phyloP scores from a whole-genome alignment of 1,140 invertebrate genomes.

The Drosophila pandora region DNA sequence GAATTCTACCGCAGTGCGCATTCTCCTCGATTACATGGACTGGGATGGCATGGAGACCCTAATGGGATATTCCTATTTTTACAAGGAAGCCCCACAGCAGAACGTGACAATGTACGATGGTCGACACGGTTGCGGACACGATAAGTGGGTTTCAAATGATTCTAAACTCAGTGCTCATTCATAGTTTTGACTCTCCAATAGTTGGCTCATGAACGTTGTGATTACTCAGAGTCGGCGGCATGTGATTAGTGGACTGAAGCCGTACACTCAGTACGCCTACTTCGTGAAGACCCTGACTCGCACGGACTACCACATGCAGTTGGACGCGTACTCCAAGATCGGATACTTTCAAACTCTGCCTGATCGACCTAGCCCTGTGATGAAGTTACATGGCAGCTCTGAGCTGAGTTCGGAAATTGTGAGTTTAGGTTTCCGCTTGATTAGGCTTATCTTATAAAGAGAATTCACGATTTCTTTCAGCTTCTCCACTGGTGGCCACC shows the following conservation, averaged over 20 bases:
- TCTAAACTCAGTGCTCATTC: neutral
- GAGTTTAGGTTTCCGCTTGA: conserved; percentile 5
- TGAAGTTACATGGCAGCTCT: conserved; percentile 47
- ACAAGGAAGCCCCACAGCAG: conserved; percentile 87
- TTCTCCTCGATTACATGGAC: conserved; percentile 87
- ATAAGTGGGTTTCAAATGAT: conserved; percentile 72
- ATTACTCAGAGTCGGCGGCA: conserved; percentile 69
- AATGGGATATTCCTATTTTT: conserved; percentile 91
- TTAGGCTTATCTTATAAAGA: neutral
- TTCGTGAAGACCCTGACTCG: conserved; percentile 95
- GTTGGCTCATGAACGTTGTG: conserved; percentile 83
- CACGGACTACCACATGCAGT: conserved; percentile 87
- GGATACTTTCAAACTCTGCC: conserved; percentile 90
- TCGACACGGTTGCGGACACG: conserved; percentile 91
- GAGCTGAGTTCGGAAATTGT: conserved; percentile 58
- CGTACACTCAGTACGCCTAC: conserved; percentile 94
- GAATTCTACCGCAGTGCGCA: conserved; percentile 85
- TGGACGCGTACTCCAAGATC: conserved; percentile 89
- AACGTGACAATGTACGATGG: conserved; percentile 92
- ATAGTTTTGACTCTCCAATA: conserved; percentile 20
- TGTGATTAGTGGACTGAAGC: conserved; percentile 88
- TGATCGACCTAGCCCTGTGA: conserved; percentile 58
- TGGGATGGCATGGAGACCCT: conserved; percentile 87
- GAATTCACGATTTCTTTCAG: conserved; percentile 14
- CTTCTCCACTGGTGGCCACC: conserved; percentile 77